Base-by-base conservation (phyloP, 2,113 vertebrate species). In the Lasiurus cinereus region DNA sequence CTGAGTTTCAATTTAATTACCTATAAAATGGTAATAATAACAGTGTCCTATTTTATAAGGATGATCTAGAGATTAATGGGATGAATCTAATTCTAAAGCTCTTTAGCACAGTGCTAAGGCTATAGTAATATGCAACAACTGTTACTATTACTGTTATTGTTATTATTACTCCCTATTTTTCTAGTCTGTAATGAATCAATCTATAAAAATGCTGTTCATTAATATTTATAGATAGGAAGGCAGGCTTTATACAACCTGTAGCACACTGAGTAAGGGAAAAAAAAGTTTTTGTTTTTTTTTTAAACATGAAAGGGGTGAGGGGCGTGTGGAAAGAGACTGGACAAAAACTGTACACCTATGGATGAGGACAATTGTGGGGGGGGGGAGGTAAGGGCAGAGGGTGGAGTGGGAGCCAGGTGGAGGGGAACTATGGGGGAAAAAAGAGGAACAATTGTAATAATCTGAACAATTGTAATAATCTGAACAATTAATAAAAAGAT, bases 171-270 rank as follows among this genome's bases (percentile, higher is more conserved):
- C 76, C 72, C 22, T 95, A 36, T 15, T 33, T 18, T 91, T 88
- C 36, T 12, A 22, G n/a, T 29, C 59, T 88, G 67, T 46, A 67
- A 91, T 93, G 59, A 94, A 93, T 74, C 64, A 73, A 80, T 56
- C 48, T 85, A 85, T 84, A 90, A 96, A 90, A 56, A 93, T 31
- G 33, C 78, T 91, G 46, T 48, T 87, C n/a, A 83, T 66, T 93
- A 94, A 83, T 84, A 96, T 90, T 86, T 95, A 94, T 62, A 88
- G n/a, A 77, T 48, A 56, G 6, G 19, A 85, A 94, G 14, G 62
- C 0, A 80, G 22, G 27, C 21, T 82, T 66, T 82, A 96, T 66
- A 93, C 6, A 93, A 87, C 77, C 46, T 93, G 29, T 73, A 88
- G 79, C 64, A 94, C 78, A 95, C 1, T 4, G 48, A 89, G 19